Base-by-base conservation (phyloP, 2,888 invertebrate species). In the Campoletis raptor region DNA sequence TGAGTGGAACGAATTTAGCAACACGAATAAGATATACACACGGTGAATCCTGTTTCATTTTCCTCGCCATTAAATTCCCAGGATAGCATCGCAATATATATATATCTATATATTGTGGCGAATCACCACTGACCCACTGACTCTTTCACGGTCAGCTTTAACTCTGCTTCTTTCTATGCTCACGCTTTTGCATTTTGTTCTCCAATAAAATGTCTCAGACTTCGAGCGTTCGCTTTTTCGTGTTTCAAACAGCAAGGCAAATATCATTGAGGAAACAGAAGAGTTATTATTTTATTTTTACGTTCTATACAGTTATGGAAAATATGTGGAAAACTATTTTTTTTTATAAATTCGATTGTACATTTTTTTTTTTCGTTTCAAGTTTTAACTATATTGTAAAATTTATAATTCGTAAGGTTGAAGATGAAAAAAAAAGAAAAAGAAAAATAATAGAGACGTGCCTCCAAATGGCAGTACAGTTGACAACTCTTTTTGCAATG, bases 121-220 rank as follows among this genome's bases (percentile, higher is more conserved):
- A 78, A 78, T 78, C 78, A 66, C 48, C 77, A 73, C 81, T 85
- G 85, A 81, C 81, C 85, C 78, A 85, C 85, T 85, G 81, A 85
- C 81, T 78, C 73, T 73, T 57, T 36, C 52, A 52, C 81, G 72
- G 66, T 24, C 66, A 81, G 37, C 70, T 74, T 48, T 30, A n/a
- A 24, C 12, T 52, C 57, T 52, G 45, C 77, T 24, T 36, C 70
- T 42, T n/a, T 64, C 48, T 54, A 37, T 45, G 64, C 77, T 18
- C 18, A 36, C 42, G 54, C 67, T 69, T 66, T 70, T 30, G 61
- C 76, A 42, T 77, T 64, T 73, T 85, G 70, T 85, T 48, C 61
- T 66, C 54, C 85, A 18, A 78, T 67, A 67, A 24, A 77, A 67
- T 42, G 57, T 67, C n/a, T 45, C 40, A n/a, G 61, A 52, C 40